Evolutionary conservation across 2,797 vertebrate species (phyloP), one percentile per base, ranked within the genome.

Genomic region (Clarias laeviceps): DNA sequence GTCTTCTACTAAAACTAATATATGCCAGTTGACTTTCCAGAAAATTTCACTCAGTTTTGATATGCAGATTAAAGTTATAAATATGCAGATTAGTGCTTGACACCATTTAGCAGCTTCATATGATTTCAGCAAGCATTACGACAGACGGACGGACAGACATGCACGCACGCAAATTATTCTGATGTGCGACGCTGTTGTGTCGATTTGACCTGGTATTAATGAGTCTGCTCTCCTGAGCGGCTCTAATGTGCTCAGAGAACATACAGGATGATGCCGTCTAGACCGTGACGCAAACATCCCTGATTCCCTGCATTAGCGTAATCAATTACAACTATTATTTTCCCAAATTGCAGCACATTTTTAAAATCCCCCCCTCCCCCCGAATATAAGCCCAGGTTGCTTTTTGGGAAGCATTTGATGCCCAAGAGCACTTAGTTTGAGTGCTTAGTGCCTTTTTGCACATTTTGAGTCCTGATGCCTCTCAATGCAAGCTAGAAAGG

Each of bases 241-340:
- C 88, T 88, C 84, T 92, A 89, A 93, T 91, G 89, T 91, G 87
- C 89, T 92, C 85, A 91, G 91, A 89, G 18, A 59, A 88, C 84
- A 82, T 80, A 70, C 86, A 86, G 50, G 17, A 50, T 79, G 89
- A 84, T 87, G 89, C 82, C 65, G 89, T 89, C 88, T 89, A 86
- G 83, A 85, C 85, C 1, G 12, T 88, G 87, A 90, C 89, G 82
- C 91, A 91, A 91, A 72, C 68, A 27, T 87, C n/a, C 29, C 62
- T 84, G 34, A 20, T 27, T 78, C 37, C 17, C 17, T 62, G 74
- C 73, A 68, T 82, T 85, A 85, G 40, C 54, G 32, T 69, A 24
- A 84, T 82, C 24, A 27, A 62, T 84, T 82, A 69, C 62, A 68
- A 45, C 37, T 50, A 29, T 82, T 61, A 82, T 84, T 70, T 66